These are phyloP conservation scores for Phataginus tricuspis DNA, from an alignment of 2,797 vertebrate genomes.

Conservation along the genomic window DNA sequence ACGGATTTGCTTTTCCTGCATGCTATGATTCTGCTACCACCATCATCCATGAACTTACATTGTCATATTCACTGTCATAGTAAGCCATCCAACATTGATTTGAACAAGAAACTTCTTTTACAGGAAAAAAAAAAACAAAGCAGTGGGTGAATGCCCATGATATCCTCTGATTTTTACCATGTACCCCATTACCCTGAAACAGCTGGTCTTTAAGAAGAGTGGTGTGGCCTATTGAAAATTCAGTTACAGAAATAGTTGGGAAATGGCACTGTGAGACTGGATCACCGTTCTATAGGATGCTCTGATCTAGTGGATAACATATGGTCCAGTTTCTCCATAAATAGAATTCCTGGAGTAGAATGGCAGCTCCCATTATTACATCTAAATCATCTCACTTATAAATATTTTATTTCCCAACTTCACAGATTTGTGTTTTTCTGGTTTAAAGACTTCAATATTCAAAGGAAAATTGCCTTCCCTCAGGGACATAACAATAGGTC, in stretches of 20 bases:
- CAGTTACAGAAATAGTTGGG: not conserved
- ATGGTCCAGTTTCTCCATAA: not conserved
- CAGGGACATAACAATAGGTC: not conserved
- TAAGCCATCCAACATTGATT: not conserved
- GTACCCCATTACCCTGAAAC: not conserved
- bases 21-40: not conserved
- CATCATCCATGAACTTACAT: not conserved
- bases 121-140: not conserved
- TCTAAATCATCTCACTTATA: not conserved
- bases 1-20: not conserved
- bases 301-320: not conserved
- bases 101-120: not conserved
- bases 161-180: not conserved
- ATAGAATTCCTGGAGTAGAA: not conserved
- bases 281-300: not conserved
- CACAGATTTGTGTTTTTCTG: not conserved
- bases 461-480: not conserved
- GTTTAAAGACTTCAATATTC: slow-evolving; percentile 10
- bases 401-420: not conserved
- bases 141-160: not conserved
- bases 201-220: not conserved
- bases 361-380: not conserved
- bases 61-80: not conserved
- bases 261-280: not conserved
- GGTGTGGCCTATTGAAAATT: not conserved